These are phyloP conservation scores for Balearica regulorum DNA, from an alignment of 2,797 vertebrate species.

Conservation along the genomic window DNA sequence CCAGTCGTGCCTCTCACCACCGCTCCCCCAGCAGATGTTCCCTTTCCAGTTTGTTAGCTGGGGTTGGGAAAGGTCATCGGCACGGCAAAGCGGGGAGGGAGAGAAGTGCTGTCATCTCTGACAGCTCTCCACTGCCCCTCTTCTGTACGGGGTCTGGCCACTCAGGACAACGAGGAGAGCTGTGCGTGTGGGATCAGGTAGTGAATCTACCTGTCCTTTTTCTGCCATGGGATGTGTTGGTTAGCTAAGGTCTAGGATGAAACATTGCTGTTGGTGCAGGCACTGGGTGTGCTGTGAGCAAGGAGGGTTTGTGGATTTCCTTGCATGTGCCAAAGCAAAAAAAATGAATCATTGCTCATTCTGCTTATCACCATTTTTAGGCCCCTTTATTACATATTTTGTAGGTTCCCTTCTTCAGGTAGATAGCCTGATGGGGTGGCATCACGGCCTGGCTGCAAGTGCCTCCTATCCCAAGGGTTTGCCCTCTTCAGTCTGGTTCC, in stretches of 20 bases:
- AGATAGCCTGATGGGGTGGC: neutral
- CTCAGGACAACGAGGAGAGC: neutral
- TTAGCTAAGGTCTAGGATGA: neutral
- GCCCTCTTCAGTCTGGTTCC: neutral
- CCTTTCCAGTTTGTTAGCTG: neutral
- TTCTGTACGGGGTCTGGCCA: accelerated
- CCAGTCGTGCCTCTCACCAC: neutral
- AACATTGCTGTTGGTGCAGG: neutral
- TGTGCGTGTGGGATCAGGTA: accelerated
- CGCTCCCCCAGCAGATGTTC: neutral
- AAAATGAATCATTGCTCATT: accelerated
- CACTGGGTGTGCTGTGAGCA: neutral
- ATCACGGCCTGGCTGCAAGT: neutral
- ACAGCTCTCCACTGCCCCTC: neutral
- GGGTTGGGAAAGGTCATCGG: neutral
- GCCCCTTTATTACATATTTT: neutral
- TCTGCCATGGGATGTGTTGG: neutral
- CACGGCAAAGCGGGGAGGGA: accelerated
- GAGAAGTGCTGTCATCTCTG: neutral
- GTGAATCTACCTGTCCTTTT: neutral
- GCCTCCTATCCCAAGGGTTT: neutral
- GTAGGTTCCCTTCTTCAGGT: neutral
- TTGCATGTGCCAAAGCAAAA: neutral
- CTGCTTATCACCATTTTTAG: neutral
- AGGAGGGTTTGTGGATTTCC: neutral